Evolutionary conservation across 2,888 invertebrate genomes (phyloP), one percentile per base, ranked within the genome.

Genomic region (Gerosis bhagava): DNA sequence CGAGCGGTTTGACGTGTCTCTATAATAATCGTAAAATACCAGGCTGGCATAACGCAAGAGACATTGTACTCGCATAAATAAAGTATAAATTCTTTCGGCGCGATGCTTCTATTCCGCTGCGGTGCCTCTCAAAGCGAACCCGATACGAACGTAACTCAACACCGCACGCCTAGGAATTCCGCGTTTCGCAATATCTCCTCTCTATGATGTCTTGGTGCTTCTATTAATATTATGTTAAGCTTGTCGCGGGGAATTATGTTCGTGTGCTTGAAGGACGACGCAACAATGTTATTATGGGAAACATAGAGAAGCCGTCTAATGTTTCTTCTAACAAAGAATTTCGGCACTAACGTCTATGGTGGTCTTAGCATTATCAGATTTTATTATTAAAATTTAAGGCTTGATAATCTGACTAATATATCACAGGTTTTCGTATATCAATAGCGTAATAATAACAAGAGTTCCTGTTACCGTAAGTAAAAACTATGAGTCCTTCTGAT

Each of bases 101-200:
- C 56, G 66, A 63, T 67, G 68, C 72, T 67, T 62, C 65, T 59
- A 70, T 70, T 70, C 70, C 69, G 63, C 65, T 51, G 73, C 73
- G 73, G 73, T 64, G 67, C 60, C 50, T 63, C 61, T 73, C 80
- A 80, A 81, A 81, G 78, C 63, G 61, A 75, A 77, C 71, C 56
- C 63, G 73, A 77, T 70, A 71, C 68, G 51, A 51, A 61, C 65
- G 79, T 75, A 79, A 79, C 72, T 70, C 69, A 70, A 79, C 67
- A 77, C 77, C 62, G 74, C 63, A 64, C 63, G 70, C 59, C 65
- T 68, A 75, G 75, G 73, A 72, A 77, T 77, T 67, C 70, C 66
- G 70, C 63, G 61, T 73, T 71, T 73, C 67, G 65, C 67, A 63
- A 69, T 64, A 69, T 64, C 67, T 64, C 56, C 60, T 58, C 53